Evolutionary conservation across 2,113 vertebrate species (phyloP).

Genomic region (Corythoichthys intestinalis): DNA sequence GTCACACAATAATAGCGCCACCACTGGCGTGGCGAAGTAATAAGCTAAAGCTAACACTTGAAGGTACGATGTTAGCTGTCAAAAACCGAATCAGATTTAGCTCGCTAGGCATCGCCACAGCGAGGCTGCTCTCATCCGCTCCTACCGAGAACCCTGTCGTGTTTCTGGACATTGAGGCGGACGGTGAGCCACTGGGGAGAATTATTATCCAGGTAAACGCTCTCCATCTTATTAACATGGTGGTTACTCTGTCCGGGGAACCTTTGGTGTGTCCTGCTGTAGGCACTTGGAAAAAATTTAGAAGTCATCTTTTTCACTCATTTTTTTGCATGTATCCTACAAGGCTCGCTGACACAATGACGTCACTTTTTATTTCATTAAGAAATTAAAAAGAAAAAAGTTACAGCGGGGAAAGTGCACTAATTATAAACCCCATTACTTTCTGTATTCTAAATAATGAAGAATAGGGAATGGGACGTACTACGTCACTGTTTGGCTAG

Average conservation of each 20-base stretch:
- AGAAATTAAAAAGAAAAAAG: too few species aligned
- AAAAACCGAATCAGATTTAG: constrained; percentile 66
- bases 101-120: constrained; percentile 50
- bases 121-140: constrained; percentile 50
- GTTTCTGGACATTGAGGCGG: constrained; percentile 83
- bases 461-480: too few species aligned
- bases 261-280: constrained; percentile 2
- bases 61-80: constrained; percentile 56
- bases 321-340: too few species aligned
- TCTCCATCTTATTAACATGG: constrained; percentile 13
- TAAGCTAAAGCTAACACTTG: neutral
- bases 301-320: too few species aligned
- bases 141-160: constrained; percentile 75
- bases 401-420: too few species aligned
- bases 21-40: neutral
- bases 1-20: constrained; percentile 30
- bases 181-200: constrained; percentile 80
- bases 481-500: too few species aligned
- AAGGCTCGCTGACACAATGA: too few species aligned
- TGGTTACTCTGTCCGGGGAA: constrained; percentile 4
- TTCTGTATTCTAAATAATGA: too few species aligned
- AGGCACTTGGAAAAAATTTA: too few species aligned
- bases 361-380: too few species aligned
- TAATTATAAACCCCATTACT: too few species aligned
- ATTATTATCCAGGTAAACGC: constrained; percentile 80